Conservation (phyloP, 2,113 vertebrate species). For the Tyto alba region DNA sequence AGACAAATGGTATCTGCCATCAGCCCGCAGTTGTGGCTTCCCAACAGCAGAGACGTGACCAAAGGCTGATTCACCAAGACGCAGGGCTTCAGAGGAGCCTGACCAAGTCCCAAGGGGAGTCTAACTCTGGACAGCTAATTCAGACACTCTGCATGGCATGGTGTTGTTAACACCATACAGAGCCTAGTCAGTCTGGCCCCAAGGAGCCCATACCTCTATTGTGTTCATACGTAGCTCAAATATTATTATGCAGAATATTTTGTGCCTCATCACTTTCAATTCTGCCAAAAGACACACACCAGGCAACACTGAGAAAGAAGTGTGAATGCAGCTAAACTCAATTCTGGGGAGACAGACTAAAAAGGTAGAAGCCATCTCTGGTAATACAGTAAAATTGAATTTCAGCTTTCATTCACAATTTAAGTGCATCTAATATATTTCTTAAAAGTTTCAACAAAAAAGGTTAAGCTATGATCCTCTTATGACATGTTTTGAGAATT, state of each 20-base stretch:
- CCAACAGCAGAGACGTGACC: not conserved
- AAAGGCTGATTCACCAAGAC: not conserved
- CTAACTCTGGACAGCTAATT: not conserved
- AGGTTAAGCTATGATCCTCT: not conserved
- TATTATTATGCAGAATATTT: not conserved
- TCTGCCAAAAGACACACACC: not conserved
- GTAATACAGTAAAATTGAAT: not conserved
- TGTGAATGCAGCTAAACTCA: not conserved
- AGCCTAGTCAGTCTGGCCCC: not conserved
- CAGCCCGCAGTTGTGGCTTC: not conserved
- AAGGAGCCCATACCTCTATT: rapidly evolving
- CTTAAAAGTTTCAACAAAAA: not conserved
- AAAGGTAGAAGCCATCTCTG: not conserved
- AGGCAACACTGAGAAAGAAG: not conserved
- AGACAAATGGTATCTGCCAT: not conserved
- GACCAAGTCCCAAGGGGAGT: not conserved
- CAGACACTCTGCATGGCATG: rapidly evolving
- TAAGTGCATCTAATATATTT: not conserved
- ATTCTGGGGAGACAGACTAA: not conserved
- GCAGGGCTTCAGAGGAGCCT: not conserved
- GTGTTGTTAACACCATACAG: not conserved
- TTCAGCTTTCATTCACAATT: not conserved
- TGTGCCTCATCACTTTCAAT: not conserved
- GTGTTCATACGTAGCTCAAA: not conserved
- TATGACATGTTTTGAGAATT: not conserved